These are phyloP conservation scores for Tachycineta bicolor DNA, from an alignment of 2,113 vertebrate genomes.

Conservation along the genomic window DNA sequence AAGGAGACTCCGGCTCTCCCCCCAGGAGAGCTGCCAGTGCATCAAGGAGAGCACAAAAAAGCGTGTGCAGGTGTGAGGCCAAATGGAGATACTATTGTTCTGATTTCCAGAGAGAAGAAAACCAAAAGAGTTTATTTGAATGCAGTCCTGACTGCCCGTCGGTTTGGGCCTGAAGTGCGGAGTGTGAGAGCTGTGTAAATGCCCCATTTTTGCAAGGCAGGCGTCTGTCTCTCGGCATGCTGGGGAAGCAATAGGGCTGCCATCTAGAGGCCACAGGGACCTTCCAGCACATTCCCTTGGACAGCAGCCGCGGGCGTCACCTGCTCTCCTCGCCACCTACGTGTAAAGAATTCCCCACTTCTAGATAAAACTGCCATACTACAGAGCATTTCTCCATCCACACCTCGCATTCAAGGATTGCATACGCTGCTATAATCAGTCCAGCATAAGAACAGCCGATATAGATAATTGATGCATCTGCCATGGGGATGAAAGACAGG, in stretches of 20 bases:
- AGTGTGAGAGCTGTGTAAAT: background rate
- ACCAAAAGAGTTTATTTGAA: background rate
- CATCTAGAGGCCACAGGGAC: slow-evolving; percentile 21
- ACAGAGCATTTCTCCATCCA: background rate
- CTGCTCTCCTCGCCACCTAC: background rate
- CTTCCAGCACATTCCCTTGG: background rate
- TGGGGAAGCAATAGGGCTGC: background rate
- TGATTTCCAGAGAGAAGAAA: background rate
- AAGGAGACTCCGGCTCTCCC: background rate
- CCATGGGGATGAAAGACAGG: background rate
- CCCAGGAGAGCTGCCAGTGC: background rate
- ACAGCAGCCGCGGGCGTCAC: background rate
- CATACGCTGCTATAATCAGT: background rate
- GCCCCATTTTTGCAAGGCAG: background rate
- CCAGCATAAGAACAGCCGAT: background rate
- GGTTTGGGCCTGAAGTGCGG: background rate
- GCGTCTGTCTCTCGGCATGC: accelerated
- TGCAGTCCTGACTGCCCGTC: background rate
- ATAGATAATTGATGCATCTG: background rate
- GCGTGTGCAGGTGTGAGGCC: accelerated
- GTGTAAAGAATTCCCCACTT: background rate
- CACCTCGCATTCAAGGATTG: background rate
- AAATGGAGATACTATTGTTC: background rate
- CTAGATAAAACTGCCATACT: background rate
- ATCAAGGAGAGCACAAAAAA: background rate